Conservation (phyloP, 2,888 invertebrate species). For the Agrilus mali region DNA sequence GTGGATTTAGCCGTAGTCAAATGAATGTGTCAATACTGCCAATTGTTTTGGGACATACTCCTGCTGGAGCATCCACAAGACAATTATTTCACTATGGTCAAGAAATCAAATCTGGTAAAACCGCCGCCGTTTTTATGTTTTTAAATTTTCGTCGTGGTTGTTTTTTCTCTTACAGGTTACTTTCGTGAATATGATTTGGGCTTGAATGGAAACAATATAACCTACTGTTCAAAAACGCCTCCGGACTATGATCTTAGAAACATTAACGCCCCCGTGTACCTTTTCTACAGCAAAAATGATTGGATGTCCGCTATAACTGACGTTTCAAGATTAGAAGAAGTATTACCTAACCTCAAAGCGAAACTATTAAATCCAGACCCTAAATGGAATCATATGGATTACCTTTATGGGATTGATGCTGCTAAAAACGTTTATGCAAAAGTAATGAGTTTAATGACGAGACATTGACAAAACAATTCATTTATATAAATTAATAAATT, state of each 20-base stretch:
- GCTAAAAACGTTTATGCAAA: background rate
- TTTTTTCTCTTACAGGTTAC: no score
- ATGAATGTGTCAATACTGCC: slow-evolving; percentile 29
- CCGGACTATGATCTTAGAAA: slow-evolving; percentile 30
- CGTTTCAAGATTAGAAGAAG: background rate
- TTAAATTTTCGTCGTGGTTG: no score
- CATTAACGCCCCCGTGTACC: slow-evolving; percentile 28
- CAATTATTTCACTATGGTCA: slow-evolving; percentile 18
- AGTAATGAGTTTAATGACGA: background rate
- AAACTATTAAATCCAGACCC: slow-evolving; percentile 38
- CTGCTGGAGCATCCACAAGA: slow-evolving; percentile 15
- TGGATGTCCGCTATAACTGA: slow-evolving; percentile 29
- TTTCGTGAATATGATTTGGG: slow-evolving; percentile 8
- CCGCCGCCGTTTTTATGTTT: no score
- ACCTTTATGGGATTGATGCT: slow-evolving; percentile 44
- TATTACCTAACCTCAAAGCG: slow-evolving; percentile 16
- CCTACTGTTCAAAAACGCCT: slow-evolving; percentile 23
- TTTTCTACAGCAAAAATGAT: slow-evolving; percentile 36
- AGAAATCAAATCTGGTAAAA: slow-evolving; percentile 11
- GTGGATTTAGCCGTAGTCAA: slow-evolving; percentile 46
- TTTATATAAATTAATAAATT: no score
- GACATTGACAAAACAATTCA: no score
- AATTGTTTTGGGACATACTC: slow-evolving; percentile 15
- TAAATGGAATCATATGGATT: slow-evolving; percentile 50
- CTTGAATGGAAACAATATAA: slow-evolving; percentile 1